phyloP scores from a whole-genome alignment of 2,113 vertebrate genomes.

The Gymnobelideus leadbeateri region DNA sequence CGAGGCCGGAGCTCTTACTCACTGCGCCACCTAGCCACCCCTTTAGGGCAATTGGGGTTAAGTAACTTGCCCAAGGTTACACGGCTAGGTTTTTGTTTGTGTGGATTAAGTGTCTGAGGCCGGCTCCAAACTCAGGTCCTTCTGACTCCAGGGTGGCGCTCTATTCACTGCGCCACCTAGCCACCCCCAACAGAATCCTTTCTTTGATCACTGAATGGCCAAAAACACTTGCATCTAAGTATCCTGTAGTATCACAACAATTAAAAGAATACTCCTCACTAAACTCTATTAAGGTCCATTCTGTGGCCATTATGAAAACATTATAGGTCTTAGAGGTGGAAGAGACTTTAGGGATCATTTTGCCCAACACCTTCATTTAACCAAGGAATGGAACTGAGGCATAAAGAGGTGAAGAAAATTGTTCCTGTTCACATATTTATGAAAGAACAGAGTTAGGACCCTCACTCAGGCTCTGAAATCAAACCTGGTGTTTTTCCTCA shows the following conservation, averaged over 20 bases:
- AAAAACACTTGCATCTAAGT: no score
- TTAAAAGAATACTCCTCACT: not conserved
- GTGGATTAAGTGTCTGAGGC: no score
- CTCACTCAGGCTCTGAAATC: not conserved
- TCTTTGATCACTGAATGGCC: not conserved
- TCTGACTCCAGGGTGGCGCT: no score
- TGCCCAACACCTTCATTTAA: not conserved
- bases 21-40: no score
- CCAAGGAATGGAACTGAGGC: not conserved
- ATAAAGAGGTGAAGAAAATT: not conserved
- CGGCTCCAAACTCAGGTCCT: no score
- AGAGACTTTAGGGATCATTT: not conserved
- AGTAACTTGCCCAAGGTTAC: no score
- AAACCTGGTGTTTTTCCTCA: not conserved
- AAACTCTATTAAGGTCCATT: not conserved
- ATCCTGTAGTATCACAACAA: not conserved
- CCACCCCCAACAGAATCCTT: not conserved
- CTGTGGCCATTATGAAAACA: not conserved
- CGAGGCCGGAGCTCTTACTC: no score
- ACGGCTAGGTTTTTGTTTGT: no score
- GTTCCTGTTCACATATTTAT: not conserved
- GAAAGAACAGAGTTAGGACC: not conserved
- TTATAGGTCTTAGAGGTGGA: not conserved
- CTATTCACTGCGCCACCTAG: no score
- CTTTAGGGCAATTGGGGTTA: no score